phyloP scores from a whole-genome alignment of 2,113 vertebrate genomes.

The Copsychus sechellarum region DNA sequence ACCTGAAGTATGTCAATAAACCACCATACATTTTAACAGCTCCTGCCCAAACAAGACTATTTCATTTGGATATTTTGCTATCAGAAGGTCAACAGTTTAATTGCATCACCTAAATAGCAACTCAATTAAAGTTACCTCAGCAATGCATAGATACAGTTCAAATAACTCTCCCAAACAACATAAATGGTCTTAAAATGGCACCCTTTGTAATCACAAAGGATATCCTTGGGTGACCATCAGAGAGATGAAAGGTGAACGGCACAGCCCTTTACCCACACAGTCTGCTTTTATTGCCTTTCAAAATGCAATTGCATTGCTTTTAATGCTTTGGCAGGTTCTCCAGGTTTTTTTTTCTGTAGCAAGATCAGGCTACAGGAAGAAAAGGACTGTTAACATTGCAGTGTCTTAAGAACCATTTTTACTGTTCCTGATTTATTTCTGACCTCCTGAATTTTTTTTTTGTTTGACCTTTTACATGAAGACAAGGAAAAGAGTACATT shows the following conservation, averaged over 20 bases:
- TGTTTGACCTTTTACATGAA: slow-evolving; percentile 48
- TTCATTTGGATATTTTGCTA: slow-evolving; percentile 1
- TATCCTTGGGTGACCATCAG: background rate
- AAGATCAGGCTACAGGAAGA: slow-evolving; percentile 54
- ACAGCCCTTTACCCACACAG: background rate
- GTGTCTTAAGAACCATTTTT: slow-evolving; percentile 47
- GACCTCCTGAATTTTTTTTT: background rate
- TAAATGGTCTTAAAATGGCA: slow-evolving; percentile 6
- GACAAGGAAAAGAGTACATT: slow-evolving; percentile 1
- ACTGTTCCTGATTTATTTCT: slow-evolving; percentile 58
- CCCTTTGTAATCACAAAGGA: background rate
- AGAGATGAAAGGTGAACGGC: slow-evolving; percentile 4
- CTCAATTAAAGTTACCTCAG: slow-evolving; percentile 9
- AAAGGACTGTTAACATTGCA: slow-evolving; percentile 35
- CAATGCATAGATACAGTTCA: background rate
- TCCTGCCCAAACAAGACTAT: background rate
- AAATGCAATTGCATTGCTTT: background rate
- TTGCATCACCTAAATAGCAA: background rate
- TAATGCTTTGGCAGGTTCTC: background rate
- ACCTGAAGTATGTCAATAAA: background rate
- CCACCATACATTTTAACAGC: slow-evolving; percentile 11
- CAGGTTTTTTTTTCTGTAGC: background rate
- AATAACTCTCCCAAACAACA: background rate
- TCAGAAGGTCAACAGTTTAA: slow-evolving; percentile 16
- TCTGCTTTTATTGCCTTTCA: background rate